These are phyloP conservation scores for Pogoniulus pusillus DNA, from an alignment of 2,797 vertebrate genomes.

Conservation along the genomic window DNA sequence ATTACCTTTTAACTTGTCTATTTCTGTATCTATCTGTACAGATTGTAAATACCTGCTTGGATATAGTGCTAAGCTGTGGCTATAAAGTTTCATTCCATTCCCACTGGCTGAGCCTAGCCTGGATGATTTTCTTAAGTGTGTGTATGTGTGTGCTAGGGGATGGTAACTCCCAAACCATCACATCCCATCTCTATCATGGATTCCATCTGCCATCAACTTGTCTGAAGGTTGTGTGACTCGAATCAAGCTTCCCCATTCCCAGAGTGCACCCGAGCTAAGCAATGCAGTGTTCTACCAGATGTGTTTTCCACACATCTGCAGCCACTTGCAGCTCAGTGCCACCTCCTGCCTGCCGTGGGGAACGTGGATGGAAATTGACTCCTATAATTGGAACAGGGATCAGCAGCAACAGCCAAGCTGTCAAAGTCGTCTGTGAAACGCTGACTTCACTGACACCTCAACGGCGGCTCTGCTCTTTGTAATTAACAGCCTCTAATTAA, in stretches of 20 bases:
- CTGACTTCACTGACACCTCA: neutral
- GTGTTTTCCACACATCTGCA: neutral
- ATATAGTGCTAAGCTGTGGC: too few relatives aligned
- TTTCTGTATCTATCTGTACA: too few relatives aligned
- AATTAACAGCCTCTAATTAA: constrained; percentile 8
- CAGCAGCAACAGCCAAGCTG: neutral
- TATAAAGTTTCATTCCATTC: too few relatives aligned
- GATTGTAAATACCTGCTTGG: too few relatives aligned
- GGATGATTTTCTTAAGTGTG: too few relatives aligned
- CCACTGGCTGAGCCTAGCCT: too few relatives aligned
- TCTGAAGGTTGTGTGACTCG: fast-evolving
- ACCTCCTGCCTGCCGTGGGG: neutral
- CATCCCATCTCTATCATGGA: neutral
- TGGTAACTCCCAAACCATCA: too few relatives aligned
- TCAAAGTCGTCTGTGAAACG: neutral
- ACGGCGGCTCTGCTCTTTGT: neutral
- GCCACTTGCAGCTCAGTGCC: neutral
- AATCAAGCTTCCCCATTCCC: neutral
- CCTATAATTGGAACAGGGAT: neutral
- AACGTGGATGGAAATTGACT: neutral
- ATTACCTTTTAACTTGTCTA: too few relatives aligned
- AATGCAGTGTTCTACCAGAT: neutral
- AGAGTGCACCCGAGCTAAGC: neutral
- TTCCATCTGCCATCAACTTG: neutral
- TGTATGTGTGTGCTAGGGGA: too few relatives aligned